A percentile compares a stretch with the other conserved stretches of the same genome.
Conservation (phyloP, 2,797 vertebrate genomes). For the Sphaeramia orbicularis region DNA sequence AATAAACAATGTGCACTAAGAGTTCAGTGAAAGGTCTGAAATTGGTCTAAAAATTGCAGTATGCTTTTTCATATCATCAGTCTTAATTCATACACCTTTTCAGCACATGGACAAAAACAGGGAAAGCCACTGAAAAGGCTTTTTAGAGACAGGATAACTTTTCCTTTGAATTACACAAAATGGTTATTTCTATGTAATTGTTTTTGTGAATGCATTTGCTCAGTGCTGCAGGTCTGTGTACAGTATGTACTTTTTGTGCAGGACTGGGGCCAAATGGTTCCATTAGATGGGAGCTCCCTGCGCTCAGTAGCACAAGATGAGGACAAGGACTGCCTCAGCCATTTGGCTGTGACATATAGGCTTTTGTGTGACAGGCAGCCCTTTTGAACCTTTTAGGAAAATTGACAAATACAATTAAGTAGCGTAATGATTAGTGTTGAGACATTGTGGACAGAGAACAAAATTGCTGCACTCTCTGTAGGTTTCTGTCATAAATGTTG, state of each 20-base stretch:
- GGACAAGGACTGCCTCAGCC: slow-evolving; percentile 51
- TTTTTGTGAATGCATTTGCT: slow-evolving; percentile 13
- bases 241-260: slow-evolving; percentile 37
- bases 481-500: slow-evolving; percentile 58
- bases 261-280: slow-evolving; percentile 44
- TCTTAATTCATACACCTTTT: not conserved
- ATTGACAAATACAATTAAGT: slow-evolving; percentile 79
- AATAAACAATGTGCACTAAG: not conserved
- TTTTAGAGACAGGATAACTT: not conserved
- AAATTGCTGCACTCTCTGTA: slow-evolving; percentile 54
- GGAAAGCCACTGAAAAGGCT: no score
- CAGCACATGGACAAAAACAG: not conserved
- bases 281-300: slow-evolving; percentile 53
- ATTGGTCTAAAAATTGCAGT: not conserved
- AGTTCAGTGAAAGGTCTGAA: slow-evolving; percentile 3
- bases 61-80: not conserved
- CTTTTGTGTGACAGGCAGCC: slow-evolving; percentile 64
- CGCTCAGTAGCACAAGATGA: slow-evolving; percentile 42
- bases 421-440: slow-evolving; percentile 67
- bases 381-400: slow-evolving; percentile 79
- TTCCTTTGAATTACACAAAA: not conserved
- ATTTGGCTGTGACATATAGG: slow-evolving; percentile 68
- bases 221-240: not conserved
- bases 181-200: not conserved
- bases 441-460: slow-evolving; percentile 38